phyloP scores from a whole-genome alignment of 2,113 vertebrate genomes.

The Nanorana parkeri region DNA sequence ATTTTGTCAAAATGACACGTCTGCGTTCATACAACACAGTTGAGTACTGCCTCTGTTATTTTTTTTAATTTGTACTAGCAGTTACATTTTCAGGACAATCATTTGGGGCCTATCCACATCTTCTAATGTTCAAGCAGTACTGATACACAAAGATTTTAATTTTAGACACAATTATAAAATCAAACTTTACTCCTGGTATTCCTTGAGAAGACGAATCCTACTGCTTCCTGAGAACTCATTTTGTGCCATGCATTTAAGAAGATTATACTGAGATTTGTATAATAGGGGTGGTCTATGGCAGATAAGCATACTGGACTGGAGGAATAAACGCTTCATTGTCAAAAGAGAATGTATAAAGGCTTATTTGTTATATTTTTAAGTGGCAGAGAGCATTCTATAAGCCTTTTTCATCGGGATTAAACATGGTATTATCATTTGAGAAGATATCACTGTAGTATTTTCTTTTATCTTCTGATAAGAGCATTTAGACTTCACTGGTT shows the following conservation, averaged over 20 bases:
- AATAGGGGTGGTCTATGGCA: conserved; percentile 42
- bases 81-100: too few species aligned
- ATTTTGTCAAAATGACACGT: too few species aligned
- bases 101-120: too few species aligned
- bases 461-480: conserved; percentile 20
- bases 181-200: background rate
- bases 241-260: conserved; percentile 22
- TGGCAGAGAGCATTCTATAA: background rate
- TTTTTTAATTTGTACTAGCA: too few species aligned
- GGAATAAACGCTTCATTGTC: conserved; percentile 8
- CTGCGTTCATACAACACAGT: too few species aligned
- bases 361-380: background rate
- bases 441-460: conserved; percentile 2
- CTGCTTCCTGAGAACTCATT: background rate
- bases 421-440: conserved; percentile 19
- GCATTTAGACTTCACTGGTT: background rate
- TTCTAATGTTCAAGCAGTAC: too few species aligned
- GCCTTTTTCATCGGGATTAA: conserved; percentile 24
- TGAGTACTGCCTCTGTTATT: too few species aligned
- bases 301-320: conserved; percentile 36
- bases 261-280: conserved; percentile 40
- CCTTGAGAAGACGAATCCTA: background rate
- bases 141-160: too few species aligned
- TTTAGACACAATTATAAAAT: background rate
- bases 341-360: background rate